Evolutionary conservation across 2,797 vertebrate genomes (phyloP).

Genomic region (Carapus acus): DNA sequence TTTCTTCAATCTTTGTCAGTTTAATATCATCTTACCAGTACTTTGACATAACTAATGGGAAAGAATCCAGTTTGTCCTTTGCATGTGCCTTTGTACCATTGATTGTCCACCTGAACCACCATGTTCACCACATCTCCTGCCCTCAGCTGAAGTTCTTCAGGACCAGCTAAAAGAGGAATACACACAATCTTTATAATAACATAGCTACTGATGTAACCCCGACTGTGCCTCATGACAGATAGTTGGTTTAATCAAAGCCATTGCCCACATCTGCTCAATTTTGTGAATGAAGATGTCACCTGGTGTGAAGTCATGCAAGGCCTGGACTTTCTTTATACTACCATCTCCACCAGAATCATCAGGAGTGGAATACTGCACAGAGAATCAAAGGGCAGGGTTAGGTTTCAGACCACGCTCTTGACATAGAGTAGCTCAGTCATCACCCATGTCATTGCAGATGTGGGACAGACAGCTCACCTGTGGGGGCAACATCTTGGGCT

Average conservation of each 20-base stretch:
- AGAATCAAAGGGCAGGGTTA: slow-evolving; percentile 11
- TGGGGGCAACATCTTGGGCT: slow-evolving; percentile 2
- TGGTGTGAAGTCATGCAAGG: slow-evolving; percentile 80
- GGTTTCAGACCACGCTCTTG: not conserved
- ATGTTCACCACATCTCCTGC: slow-evolving; percentile 82
- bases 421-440: not conserved
- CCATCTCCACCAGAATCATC: slow-evolving; percentile 37
- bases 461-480: slow-evolving; percentile 49
- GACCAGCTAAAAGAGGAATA: slow-evolving; percentile 72
- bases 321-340: slow-evolving; percentile 73
- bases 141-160: slow-evolving; percentile 81
- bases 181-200: no score
- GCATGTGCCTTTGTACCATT: slow-evolving; percentile 89
- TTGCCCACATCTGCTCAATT: not conserved
- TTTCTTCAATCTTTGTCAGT: not conserved
- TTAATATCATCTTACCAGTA: slow-evolving; percentile 63
- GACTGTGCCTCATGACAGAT: no score
- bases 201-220: no score
- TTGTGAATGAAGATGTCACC: slow-evolving; percentile 45
- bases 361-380: slow-evolving; percentile 38
- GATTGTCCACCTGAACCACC: slow-evolving; percentile 82
- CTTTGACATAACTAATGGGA: slow-evolving; percentile 81
- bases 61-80: slow-evolving; percentile 82
- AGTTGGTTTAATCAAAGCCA: no score
- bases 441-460: not conserved